These are phyloP conservation scores for Glossophaga mutica DNA, from an alignment of 2,797 vertebrate species.

Conservation along the genomic window DNA sequence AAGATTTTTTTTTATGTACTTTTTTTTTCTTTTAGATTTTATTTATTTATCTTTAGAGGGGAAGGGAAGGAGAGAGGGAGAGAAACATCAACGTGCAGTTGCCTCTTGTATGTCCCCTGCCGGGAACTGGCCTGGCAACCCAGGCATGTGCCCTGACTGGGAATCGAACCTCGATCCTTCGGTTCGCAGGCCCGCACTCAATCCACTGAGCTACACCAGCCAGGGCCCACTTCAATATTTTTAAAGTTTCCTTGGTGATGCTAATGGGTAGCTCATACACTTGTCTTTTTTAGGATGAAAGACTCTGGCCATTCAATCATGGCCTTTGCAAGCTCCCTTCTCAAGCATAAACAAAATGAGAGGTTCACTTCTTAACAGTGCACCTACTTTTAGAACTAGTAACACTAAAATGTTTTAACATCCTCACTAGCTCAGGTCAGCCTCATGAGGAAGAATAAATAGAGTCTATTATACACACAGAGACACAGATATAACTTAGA, in stretches of 20 bases:
- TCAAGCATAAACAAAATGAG: neutral
- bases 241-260: neutral
- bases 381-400: constrained; percentile 40
- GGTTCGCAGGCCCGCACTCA: too few relatives aligned
- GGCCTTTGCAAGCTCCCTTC: neutral
- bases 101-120: too few relatives aligned
- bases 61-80: too few relatives aligned
- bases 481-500: neutral
- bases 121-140: too few relatives aligned
- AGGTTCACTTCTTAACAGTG: neutral
- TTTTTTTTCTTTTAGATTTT: too few relatives aligned
- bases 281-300: constrained; percentile 38
- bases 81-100: too few relatives aligned
- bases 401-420: neutral
- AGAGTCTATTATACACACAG: neutral
- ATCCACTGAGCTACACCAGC: too few relatives aligned
- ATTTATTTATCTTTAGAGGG: too few relatives aligned
- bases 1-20: too few relatives aligned
- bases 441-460: constrained; percentile 40
- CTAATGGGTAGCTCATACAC: neutral
- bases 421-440: neutral
- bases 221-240: neutral
- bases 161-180: too few relatives aligned
- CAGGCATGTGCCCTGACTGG: too few relatives aligned
- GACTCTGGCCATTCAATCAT: neutral